Conservation (phyloP, 2,113 vertebrate species). For the Lampris incognitus region DNA sequence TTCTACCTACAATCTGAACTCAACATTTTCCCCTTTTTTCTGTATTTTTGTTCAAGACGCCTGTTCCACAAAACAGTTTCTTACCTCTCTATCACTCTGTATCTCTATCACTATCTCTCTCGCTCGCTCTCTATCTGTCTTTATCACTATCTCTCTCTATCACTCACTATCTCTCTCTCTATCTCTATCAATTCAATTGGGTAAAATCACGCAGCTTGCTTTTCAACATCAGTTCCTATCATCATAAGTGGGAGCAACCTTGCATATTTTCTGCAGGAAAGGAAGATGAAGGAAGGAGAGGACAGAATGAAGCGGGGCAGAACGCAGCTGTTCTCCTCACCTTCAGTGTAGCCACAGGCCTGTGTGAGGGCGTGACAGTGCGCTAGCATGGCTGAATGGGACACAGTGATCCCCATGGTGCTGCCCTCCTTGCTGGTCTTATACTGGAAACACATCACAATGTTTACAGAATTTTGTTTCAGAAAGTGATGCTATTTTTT, state of each 20-base stretch:
- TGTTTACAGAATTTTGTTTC: background rate
- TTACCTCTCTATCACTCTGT: too few species aligned
- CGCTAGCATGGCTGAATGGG: slow-evolving; percentile 90
- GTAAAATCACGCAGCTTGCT: too few species aligned
- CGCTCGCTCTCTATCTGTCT: too few species aligned
- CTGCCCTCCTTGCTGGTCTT: slow-evolving; percentile 97
- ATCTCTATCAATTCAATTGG: too few species aligned
- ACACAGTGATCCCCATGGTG: slow-evolving; percentile 92
- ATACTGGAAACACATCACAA: slow-evolving; percentile 81
- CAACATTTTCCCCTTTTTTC: too few species aligned
- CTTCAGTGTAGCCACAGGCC: slow-evolving; percentile 94
- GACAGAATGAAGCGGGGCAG: background rate
- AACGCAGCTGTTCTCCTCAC: slow-evolving; percentile 75
- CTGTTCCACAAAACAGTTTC: too few species aligned
- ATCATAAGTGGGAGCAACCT: background rate
- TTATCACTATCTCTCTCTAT: too few species aligned
- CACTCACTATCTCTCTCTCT: too few species aligned
- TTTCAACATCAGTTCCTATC: background rate
- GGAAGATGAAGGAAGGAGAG: background rate
- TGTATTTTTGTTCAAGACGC: too few species aligned
- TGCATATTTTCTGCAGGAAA: background rate
- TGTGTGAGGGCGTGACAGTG: slow-evolving; percentile 93
- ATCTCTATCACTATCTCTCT: too few species aligned
- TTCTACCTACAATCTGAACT: too few species aligned
- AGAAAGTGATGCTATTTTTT: background rate